Evolutionary conservation across 2,888 invertebrate genomes (phyloP).

Genomic region (Orthosia gracilis): DNA sequence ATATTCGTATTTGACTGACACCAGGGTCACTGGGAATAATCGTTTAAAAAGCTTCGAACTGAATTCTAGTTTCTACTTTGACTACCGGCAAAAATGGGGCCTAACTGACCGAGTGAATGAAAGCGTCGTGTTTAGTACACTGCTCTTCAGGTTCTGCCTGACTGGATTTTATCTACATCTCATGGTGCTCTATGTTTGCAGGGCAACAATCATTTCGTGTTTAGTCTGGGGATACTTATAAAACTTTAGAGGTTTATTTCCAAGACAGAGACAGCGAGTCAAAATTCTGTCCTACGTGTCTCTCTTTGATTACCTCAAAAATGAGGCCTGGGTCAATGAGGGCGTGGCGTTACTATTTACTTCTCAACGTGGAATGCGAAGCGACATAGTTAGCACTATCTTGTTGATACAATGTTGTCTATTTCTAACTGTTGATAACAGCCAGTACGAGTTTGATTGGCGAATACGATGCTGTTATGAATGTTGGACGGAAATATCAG

Average conservation of each 20-base stretch:
- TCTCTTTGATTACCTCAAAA: background rate
- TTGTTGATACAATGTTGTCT: slow-evolving; percentile 1
- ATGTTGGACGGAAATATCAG: background rate
- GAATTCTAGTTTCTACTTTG: background rate
- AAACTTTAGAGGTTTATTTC: no score
- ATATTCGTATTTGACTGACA: no score
- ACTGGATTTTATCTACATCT: no score
- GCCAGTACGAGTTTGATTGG: background rate
- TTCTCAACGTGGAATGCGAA: background rate
- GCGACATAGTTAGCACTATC: slow-evolving; percentile 15
- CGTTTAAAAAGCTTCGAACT: background rate
- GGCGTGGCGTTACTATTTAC: background rate
- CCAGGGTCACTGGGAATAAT: no score
- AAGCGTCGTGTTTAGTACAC: no score
- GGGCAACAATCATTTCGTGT: no score
- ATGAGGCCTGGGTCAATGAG: background rate
- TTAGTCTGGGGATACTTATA: no score
- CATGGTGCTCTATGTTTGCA: no score
- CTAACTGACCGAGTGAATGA: no score
- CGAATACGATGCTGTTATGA: background rate
- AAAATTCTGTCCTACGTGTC: background rate
- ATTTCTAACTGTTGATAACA: slow-evolving; percentile 8
- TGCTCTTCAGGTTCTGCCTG: no score
- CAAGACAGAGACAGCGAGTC: no score
- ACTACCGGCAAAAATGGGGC: no score